These are phyloP conservation scores for Crocallis elinguaria DNA, from an alignment of 2,888 invertebrate genomes.

Conservation along the genomic window DNA sequence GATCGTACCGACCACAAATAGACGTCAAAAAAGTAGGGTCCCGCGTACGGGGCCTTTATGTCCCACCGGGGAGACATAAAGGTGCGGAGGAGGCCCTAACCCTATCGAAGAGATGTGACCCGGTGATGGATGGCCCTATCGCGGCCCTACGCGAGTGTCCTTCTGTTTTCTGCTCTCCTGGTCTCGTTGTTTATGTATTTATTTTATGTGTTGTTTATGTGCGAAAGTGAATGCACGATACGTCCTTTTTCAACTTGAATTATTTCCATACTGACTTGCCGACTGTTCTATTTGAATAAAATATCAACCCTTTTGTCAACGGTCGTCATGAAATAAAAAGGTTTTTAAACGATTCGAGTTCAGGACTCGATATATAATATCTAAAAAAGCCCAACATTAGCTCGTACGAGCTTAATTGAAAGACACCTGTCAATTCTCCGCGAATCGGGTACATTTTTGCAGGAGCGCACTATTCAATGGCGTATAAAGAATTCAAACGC, in stretches of 20 bases:
- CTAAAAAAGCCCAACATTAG: slow-evolving; percentile 33
- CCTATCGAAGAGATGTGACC: slow-evolving; percentile 83
- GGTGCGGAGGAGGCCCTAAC: slow-evolving; percentile 82
- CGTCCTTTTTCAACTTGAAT: slow-evolving; percentile 36
- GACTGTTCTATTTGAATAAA: slow-evolving; percentile 23
- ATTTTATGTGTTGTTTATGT: slow-evolving; percentile 79
- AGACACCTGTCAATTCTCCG: slow-evolving; percentile 74
- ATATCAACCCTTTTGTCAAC: background rate
- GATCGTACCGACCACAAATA: slow-evolving; percentile 80
- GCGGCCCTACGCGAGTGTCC: slow-evolving; percentile 71
- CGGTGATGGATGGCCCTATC: slow-evolving; percentile 81
- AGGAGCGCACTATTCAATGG: slow-evolving; percentile 50
- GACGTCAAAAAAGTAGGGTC: slow-evolving; percentile 83
- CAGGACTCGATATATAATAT: background rate
- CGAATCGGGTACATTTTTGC: slow-evolving; percentile 58
- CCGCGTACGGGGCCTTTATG: slow-evolving; percentile 74
- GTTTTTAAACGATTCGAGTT: slow-evolving; percentile 1
- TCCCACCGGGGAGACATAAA: slow-evolving; percentile 82
- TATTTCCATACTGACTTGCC: slow-evolving; percentile 26
- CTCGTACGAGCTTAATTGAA: slow-evolving; percentile 56
- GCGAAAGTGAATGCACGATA: slow-evolving; percentile 56
- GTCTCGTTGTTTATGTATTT: slow-evolving; percentile 79
- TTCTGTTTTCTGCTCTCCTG: slow-evolving; percentile 66
- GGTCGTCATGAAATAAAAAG: background rate
- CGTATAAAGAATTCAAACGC: slow-evolving; percentile 75